Evolutionary conservation across 2,797 vertebrate species (phyloP), one percentile per base, ranked within the genome.

Genomic region (Sebastes variabilis): DNA sequence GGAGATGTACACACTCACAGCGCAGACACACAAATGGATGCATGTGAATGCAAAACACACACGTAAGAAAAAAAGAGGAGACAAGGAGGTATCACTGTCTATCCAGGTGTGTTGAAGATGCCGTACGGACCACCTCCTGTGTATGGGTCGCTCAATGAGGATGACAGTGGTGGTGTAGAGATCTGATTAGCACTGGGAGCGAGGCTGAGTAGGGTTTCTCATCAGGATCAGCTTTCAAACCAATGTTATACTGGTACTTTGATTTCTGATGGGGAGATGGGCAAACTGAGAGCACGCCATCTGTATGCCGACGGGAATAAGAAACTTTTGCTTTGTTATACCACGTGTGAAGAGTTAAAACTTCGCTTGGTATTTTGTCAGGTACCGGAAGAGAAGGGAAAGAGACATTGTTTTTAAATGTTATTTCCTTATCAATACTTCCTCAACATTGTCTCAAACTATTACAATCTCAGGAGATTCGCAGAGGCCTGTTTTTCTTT

Each of bases 211-310:
- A 83, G 75, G 54, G 82, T 88, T 94, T 94, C 93, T 92, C 94
- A 94, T 93, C 82, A 60, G 81, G 91, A 87, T 95, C 89, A 42
- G 66, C 66, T 94, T 94, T 90, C 91, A 87, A 83, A 87, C 79
- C 64, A 49, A 80, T 58, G 61, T 77, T 79, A 46, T 22, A 70
- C 58, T 36, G 66, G 32, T 64, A 79, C 78, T 87, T 81, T 73
- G 62, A 84, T 58, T 81, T 80, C 77, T 61, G 60, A 54, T 18
- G 49, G 25, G 55, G 34, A 72, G 79, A 67, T 27, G 69, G 52
- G n/a, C 72, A 55, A 68, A 52, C 16, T 34, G 24, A 75, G 60
- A 81, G 30, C 62, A 56, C 0, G 5, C 22, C 3, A 5, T 66
- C 30, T 9, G 7, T 34, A 13, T 34, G 20, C 38, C 30, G 13